A percentile compares a stretch with the other conserved stretches of the same genome.
Conservation (phyloP, 2,888 invertebrate genomes). For the Belgica antarctica region DNA sequence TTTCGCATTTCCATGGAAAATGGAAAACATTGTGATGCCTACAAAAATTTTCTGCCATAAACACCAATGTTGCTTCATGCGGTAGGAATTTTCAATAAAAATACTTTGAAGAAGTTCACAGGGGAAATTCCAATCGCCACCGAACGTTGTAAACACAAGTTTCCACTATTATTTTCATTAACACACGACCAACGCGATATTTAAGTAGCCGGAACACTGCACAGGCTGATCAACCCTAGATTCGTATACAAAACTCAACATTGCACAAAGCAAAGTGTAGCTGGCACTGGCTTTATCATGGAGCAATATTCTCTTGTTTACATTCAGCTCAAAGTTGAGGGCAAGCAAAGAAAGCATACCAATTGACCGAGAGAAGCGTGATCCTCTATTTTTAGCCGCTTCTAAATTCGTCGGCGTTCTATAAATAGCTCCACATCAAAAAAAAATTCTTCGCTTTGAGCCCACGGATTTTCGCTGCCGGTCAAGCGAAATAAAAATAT, state of each 20-base stretch:
- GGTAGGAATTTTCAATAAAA: not conserved
- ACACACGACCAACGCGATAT: too few species aligned
- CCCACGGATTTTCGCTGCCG: slow-evolving; percentile 22
- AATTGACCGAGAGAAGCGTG: not conserved
- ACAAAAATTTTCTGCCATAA: not conserved
- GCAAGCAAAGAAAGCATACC: not conserved
- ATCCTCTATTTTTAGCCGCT: not conserved
- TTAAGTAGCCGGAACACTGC: too few species aligned
- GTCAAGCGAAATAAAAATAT: not conserved
- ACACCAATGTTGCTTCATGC: not conserved
- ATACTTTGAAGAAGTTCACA: not conserved
- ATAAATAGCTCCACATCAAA: not conserved
- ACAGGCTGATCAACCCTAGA: too few species aligned
- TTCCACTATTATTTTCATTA: slow-evolving; percentile 10
- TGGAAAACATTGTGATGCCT: not conserved
- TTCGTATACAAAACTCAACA: too few species aligned
- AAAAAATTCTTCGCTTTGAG: not conserved
- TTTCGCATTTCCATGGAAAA: not conserved
- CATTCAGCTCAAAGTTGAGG: not conserved
- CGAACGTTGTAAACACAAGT: not conserved
- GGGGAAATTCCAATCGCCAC: slow-evolving; percentile 15
- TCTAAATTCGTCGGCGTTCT: slow-evolving; percentile 26
- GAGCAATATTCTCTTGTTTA: slow-evolving; percentile 12
- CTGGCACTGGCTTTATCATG: too few species aligned
- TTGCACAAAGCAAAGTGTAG: too few species aligned